Evolutionary conservation across 2,797 vertebrate genomes (phyloP), one percentile per base, ranked within the genome.

Genomic region (Catamblyrhynchus diadema): DNA sequence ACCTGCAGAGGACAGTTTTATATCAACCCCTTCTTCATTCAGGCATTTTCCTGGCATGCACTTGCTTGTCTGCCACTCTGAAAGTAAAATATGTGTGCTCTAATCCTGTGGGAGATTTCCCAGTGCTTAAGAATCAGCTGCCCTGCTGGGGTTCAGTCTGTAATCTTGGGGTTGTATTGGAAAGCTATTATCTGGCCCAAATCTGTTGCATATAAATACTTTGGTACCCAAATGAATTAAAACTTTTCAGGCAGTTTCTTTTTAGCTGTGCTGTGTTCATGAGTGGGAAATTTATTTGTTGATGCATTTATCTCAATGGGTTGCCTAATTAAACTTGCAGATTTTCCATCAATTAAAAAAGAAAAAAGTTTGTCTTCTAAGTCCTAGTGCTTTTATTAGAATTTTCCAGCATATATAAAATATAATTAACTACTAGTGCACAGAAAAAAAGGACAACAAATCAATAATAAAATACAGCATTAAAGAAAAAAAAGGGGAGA

Each of bases 271-370:
- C 72, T 94, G 69, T 88, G 81, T 96, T 86, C 66, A 44, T 72
- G 50, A 69, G 44, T 86, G 69, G 37, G 87, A 87, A 81, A 95
- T 95, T 94, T 96, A 87, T 94, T 94, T 97, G 83, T 96, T 95
- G 84, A 90, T 93, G 42, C 51, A 25, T 96, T 97, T 97, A 90
- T 97, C 84, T 95, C 93, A 79, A 8, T 73, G 92, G 67, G 81
- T 96, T 91, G 50, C 61, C 82, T 97, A 81, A 92, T 97, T 97
- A 95, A 96, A 41, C 86, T 91, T 96, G 87, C 90, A 97, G 82
- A 97, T 97, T 92, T 95, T 95, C 78, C 88, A 56, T 97, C 78
- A 90, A 39, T 88, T 91, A 79, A 66, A 87, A 73, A 77, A 50
- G 35, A 81, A 54, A 86, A 91, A 91, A 48, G 37, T 74, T 89